phyloP scores from a whole-genome alignment of 2,113 vertebrate genomes.

The Raja brachyura region DNA sequence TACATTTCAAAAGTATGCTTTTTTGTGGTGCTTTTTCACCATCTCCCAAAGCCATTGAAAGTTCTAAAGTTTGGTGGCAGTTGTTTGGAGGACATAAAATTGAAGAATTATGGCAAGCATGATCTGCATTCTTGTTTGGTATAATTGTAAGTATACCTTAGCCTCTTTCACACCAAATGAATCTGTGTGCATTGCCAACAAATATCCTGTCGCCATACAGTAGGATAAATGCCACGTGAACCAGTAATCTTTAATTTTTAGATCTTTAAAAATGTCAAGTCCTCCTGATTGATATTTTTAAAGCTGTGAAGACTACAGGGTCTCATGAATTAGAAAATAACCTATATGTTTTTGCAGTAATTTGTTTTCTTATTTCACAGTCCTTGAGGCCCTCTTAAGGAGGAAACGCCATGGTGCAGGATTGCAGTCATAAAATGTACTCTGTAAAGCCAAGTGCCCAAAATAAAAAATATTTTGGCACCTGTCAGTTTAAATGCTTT shows the following conservation, averaged over 20 bases:
- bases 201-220: neutral
- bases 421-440: neutral
- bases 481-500: neutral
- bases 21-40: neutral
- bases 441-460: neutral
- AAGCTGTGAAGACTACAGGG: neutral
- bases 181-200: neutral
- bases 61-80: neutral
- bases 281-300: neutral
- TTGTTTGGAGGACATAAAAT: neutral
- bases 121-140: neutral
- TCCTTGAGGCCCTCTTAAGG: constrained; percentile 30
- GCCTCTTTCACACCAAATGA: neutral
- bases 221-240: neutral
- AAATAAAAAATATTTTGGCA: neutral
- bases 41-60: neutral
- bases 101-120: neutral
- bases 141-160: too few relatives aligned
- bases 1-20: neutral
- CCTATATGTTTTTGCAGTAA: neutral
- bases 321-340: neutral
- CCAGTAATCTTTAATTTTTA: neutral
- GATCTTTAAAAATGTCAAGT: neutral
- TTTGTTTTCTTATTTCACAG: neutral
- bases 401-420: neutral